Percentiles rank a stretch among this genome's conserved stretches.
Conservation (phyloP, 2,888 invertebrate genomes). For the Eulithis prunata region DNA sequence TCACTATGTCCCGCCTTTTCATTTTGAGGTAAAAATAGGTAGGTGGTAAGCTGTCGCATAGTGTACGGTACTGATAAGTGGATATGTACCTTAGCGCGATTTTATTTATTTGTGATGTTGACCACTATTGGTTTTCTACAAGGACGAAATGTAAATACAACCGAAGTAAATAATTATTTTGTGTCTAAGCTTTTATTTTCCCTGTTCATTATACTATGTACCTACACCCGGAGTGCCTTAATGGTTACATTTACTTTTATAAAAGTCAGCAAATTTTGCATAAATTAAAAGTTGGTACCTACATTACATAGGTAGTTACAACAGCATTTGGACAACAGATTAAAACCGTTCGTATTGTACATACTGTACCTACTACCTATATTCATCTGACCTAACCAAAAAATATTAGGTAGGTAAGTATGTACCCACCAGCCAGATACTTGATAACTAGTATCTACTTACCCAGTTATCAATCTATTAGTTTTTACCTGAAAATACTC, state of each 20-base stretch:
- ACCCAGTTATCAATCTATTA: too few species aligned
- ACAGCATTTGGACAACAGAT: too few species aligned
- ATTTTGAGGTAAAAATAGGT: conserved; percentile 73
- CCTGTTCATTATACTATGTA: conserved; percentile 38
- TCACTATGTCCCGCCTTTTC: conserved; percentile 77
- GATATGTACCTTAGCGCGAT: conserved; percentile 78
- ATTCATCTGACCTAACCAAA: too few species aligned
- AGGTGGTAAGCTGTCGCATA: conserved; percentile 67
- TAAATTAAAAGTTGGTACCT: too few species aligned
- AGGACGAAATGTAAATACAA: conserved; percentile 85
- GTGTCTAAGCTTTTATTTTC: conserved; percentile 81
- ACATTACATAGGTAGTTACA: too few species aligned
- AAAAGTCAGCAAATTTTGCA: not conserved
- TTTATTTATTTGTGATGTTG: conserved; percentile 85
- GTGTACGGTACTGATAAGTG: conserved; percentile 79
- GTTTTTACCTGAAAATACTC: too few species aligned
- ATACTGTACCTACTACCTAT: too few species aligned
- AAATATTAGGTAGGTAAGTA: not conserved
- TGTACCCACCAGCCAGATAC: too few species aligned
- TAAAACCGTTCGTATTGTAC: too few species aligned
- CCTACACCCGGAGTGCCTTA: not conserved
- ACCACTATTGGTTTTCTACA: conserved; percentile 84
- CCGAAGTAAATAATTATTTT: conserved; percentile 84
- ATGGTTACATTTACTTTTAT: not conserved
- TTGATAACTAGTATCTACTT: too few species aligned